phyloP scores from a whole-genome alignment of 30 jellyfish, hydroid and myxozoan genomes.

The Cassiopea andromeda region DNA sequence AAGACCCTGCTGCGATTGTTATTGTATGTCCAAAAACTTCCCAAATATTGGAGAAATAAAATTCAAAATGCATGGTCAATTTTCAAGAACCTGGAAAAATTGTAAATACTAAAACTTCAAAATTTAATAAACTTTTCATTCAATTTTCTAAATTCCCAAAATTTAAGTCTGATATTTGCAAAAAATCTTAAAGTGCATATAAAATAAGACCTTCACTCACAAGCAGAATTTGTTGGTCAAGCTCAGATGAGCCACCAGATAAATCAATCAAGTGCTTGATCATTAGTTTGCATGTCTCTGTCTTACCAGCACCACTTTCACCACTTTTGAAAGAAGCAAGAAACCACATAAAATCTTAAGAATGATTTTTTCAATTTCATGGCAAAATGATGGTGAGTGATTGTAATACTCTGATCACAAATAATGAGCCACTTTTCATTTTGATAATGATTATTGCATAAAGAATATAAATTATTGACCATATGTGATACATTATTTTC shows the following conservation, averaged over 20 bases:
- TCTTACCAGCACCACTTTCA: constrained; percentile 89
- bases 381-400: neutral
- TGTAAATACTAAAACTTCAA: no score
- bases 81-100: no score
- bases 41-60: no score
- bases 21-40: no score
- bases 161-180: no score
- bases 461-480: neutral
- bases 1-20: no score
- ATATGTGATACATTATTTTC: no score
- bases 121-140: no score
- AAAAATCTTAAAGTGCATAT: neutral
- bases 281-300: constrained; percentile 66
- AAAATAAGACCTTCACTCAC: neutral
- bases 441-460: neutral
- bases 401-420: neutral
- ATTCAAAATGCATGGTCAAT: no score
- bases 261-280: constrained; percentile 59
- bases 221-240: constrained; percentile 72
- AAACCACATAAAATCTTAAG: neutral
- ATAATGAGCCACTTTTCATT: neutral
- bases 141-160: no score
- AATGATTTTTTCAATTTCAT: neutral
- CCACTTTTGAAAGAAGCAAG: constrained; percentile 39
- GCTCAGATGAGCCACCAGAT: constrained; percentile 70